Evolutionary conservation across 2,797 vertebrate species (phyloP).

Genomic region (Apogon hyalosoma): DNA sequence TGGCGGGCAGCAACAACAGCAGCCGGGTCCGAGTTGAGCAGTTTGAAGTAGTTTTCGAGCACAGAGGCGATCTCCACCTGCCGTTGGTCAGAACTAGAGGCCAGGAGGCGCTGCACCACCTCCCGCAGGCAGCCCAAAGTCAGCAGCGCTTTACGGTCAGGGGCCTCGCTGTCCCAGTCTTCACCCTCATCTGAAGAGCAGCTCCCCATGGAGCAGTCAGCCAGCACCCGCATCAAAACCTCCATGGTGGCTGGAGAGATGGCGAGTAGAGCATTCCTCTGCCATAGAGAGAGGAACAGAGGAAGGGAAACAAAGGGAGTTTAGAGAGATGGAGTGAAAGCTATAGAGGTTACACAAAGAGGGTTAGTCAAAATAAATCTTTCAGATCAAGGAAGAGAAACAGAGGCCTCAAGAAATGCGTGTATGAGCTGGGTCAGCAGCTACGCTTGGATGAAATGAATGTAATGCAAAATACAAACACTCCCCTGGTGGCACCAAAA

Average conservation of each 20-base stretch:
- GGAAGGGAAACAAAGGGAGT: neutral
- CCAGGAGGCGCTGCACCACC: slow-evolving; percentile 94
- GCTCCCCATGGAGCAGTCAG: slow-evolving; percentile 89
- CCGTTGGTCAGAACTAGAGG: slow-evolving; percentile 95
- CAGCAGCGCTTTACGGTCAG: slow-evolving; percentile 90
- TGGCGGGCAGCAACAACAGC: slow-evolving; percentile 76
- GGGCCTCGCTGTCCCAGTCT: slow-evolving; percentile 90
- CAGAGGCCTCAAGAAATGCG: neutral
- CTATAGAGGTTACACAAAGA: neutral
- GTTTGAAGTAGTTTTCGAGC: slow-evolving; percentile 96
- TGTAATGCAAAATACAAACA: no score
- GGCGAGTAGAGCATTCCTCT: slow-evolving; percentile 95
- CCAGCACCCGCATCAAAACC: slow-evolving; percentile 93
- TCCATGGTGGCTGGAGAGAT: slow-evolving; percentile 98
- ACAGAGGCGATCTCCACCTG: slow-evolving; percentile 95
- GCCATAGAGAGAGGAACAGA: slow-evolving; percentile 22
- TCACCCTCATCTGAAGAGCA: slow-evolving; percentile 78
- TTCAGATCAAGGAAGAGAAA: neutral
- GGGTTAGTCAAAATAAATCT: slow-evolving; percentile 1
- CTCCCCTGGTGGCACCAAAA: no score
- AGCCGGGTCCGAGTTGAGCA: slow-evolving; percentile 94
- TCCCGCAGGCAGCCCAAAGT: slow-evolving; percentile 94
- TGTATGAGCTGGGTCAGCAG: no score
- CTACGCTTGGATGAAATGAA: no score
- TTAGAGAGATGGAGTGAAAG: neutral